Conservation (phyloP, 2,797 vertebrate species). For the Hypotaenidia philippensis region DNA sequence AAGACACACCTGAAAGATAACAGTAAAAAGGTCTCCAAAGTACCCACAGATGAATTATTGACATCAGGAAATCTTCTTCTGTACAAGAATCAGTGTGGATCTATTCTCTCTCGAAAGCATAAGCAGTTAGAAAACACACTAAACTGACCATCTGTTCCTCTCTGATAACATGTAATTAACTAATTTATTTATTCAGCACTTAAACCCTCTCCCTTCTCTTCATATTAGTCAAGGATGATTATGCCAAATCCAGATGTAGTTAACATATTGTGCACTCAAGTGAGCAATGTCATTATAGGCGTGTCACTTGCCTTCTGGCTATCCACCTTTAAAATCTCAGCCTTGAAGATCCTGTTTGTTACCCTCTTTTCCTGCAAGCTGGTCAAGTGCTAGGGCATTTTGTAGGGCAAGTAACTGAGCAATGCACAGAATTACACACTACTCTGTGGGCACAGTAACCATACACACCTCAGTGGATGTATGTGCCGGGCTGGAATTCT, state of each 20-base stretch:
- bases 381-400: neutral
- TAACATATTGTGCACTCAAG: constrained; percentile 61
- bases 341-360: neutral
- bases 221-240: constrained; percentile 74
- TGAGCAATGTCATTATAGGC: constrained; percentile 35
- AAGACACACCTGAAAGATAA: neutral
- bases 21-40: neutral
- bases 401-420: neutral
- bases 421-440: neutral
- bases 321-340: neutral
- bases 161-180: constrained; percentile 75
- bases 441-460: neutral
- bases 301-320: constrained; percentile 55
- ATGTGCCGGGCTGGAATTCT: neutral
- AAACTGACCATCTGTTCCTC: constrained; percentile 77
- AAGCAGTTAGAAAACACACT: constrained; percentile 57
- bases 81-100: neutral
- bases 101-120: constrained; percentile 26
- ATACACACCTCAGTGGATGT: neutral
- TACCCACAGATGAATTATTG: neutral
- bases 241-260: constrained; percentile 71
- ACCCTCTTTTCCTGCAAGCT: neutral
- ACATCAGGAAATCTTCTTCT: neutral
- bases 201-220: constrained; percentile 52
- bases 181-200: constrained; percentile 78